Conservation (phyloP, 2,888 invertebrate genomes). For the Spatulosminthurus flaviceps region DNA sequence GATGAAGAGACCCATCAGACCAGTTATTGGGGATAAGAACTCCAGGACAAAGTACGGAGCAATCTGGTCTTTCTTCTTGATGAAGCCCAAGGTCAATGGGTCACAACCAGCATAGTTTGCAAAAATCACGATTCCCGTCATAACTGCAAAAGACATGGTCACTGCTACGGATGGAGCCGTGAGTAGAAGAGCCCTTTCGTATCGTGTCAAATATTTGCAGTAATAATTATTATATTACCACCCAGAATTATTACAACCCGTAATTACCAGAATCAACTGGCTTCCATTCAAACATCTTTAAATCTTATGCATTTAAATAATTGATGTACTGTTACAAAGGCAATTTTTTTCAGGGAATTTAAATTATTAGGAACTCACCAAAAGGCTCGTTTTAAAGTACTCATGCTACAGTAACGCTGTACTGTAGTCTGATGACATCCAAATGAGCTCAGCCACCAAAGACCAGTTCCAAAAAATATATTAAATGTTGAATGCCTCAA, state of each 20-base stretch:
- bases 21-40: slow-evolving; percentile 65
- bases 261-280: no score
- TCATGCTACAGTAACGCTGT: slow-evolving; percentile 64
- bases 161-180: slow-evolving; percentile 61
- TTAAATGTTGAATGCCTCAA: slow-evolving; percentile 57
- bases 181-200: slow-evolving; percentile 57
- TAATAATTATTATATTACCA: no score
- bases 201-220: no score
- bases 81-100: slow-evolving; percentile 65
- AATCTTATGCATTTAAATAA: no score
- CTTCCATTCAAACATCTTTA: no score
- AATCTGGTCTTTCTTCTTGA: slow-evolving; percentile 63
- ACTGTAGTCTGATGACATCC: slow-evolving; percentile 65
- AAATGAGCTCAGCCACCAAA: slow-evolving; percentile 62
- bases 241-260: no score
- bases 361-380: slow-evolving; percentile 44
- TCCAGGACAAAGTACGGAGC: slow-evolving; percentile 68
- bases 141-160: slow-evolving; percentile 61
- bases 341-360: no score
- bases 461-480: slow-evolving; percentile 62
- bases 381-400: slow-evolving; percentile 58
- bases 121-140: slow-evolving; percentile 66
- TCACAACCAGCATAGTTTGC: slow-evolving; percentile 66
- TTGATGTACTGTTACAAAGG: no score
- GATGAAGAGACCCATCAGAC: slow-evolving; percentile 69